Evolutionary conservation across 2,888 invertebrate species (phyloP), one percentile per base, ranked within the genome.

Genomic region (Acanthosepion pharaonis): DNA sequence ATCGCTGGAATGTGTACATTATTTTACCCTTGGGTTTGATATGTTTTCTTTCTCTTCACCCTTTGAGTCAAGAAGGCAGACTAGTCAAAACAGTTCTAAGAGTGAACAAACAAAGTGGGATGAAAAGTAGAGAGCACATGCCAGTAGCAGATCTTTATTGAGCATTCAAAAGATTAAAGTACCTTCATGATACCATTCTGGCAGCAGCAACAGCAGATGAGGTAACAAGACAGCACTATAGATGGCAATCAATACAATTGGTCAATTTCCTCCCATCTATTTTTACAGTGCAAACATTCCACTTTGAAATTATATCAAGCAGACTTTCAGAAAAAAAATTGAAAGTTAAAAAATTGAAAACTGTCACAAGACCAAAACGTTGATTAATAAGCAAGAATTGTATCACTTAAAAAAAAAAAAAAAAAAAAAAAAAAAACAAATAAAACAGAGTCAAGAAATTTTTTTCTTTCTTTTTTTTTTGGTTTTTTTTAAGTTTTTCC

Each of bases 131-230:
- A 93, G 93, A 49, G 93, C 51, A 93, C 49, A 93, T 93, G 93
- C 93, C 53, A 49, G 53, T 93, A 93, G 53, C 93, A 93, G 93
- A 93, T 48, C 49, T 48, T 93, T 92, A 92, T 92, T 49, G n/a
- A 93, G 93, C 93, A 93, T 93, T 93, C 93, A 51, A 51, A 20
- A 93, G 78, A 49, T 49, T 93, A 51, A 53, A 53, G 49, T 93
- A 53, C 93, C 93, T 93, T 93, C 93, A 93, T 48, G 53, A 93
- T 49, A 93, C 49, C 93, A 49, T 49, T 93, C 93, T 93, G 93
- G 93, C 93, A 93, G 93, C 49, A 93, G 93, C 93, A 93, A 93
- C 49, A 49, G 93, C 93, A 93, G 93, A 93, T 93, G 53, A 93
- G 53, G 53, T 49, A 93, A 93, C 48, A 78, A 78, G 78, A 78